Percentiles rank a stretch among this genome's conserved stretches.
Evolutionary conservation across 2,113 vertebrate genomes (phyloP).

Genomic region (Chiloscyllium plagiosum): DNA sequence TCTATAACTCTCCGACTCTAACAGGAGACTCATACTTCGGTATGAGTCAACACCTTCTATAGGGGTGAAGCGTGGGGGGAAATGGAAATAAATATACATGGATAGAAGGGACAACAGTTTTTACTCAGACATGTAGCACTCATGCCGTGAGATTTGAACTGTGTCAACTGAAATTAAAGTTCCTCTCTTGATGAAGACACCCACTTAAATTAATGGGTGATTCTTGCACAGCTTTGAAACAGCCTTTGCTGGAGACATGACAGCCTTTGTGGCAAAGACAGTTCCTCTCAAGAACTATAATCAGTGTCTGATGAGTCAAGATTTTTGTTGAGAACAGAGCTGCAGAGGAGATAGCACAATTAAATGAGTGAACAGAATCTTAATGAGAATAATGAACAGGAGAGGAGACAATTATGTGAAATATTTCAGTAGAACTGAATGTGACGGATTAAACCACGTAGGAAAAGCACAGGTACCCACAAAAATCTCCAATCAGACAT

Average conservation of each 20-base stretch:
- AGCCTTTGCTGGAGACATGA: background rate
- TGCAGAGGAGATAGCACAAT: background rate
- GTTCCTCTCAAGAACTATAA: slow-evolving; percentile 24
- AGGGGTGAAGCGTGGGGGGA: background rate
- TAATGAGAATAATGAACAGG: slow-evolving; percentile 11
- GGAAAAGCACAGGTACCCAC: background rate
- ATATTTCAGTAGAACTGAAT: background rate
- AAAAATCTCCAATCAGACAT: background rate
- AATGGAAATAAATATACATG: background rate
- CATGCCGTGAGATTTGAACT: background rate
- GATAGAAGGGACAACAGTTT: background rate
- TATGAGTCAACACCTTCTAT: background rate
- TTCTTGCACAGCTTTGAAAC: background rate
- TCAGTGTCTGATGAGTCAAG: slow-evolving; percentile 8
- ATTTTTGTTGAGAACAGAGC: background rate
- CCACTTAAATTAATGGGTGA: slow-evolving; percentile 26
- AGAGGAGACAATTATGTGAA: background rate
- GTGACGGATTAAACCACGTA: background rate
- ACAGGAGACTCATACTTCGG: too few species aligned
- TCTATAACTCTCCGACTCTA: too few species aligned
- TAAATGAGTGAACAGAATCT: background rate
- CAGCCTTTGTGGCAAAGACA: slow-evolving; percentile 10
- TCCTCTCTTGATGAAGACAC: slow-evolving; percentile 16
- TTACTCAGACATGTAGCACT: background rate
- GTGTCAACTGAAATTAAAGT: slow-evolving; percentile 18